Percentiles rank a stretch among this genome's conserved stretches.
phyloP scores from a whole-genome alignment of 2,888 invertebrate species.

The Conchocele bisecta region DNA sequence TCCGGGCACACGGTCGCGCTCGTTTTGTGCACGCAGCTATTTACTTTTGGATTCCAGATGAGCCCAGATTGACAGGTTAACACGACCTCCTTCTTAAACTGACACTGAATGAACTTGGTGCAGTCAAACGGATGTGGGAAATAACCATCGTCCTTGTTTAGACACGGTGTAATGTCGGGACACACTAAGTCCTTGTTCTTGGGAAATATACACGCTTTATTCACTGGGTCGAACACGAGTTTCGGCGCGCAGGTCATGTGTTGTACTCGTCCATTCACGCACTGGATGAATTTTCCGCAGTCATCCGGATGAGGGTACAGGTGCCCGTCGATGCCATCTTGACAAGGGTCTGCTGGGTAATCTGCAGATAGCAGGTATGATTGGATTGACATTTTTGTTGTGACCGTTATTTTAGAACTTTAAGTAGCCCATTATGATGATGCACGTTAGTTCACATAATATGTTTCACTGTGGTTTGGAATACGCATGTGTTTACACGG shows the following conservation, averaged over 20 bases:
- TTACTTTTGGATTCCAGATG: conserved; percentile 63
- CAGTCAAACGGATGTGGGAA: conserved; percentile 71
- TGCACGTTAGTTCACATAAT: no score
- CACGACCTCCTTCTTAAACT: conserved; percentile 58
- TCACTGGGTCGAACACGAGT: conserved; percentile 63
- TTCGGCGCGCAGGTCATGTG: conserved; percentile 58
- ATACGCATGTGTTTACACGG: no score
- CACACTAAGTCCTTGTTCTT: conserved; percentile 59
- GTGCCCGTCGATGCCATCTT: conserved; percentile 36
- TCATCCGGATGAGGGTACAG: conserved; percentile 61
- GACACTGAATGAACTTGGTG: conserved; percentile 70
- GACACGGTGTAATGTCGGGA: conserved; percentile 67
- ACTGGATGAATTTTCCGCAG: conserved; percentile 65
- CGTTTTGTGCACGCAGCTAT: conserved; percentile 62
- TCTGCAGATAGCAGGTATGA: conserved; percentile 55
- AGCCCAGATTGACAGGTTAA: conserved; percentile 58
- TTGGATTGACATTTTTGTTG: neutral
- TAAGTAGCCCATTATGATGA: no score
- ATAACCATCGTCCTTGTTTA: conserved; percentile 63
- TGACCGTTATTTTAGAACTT: no score
- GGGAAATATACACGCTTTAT: conserved; percentile 59
- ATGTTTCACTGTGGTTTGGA: no score
- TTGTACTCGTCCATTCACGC: conserved; percentile 56
- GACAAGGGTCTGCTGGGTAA: conserved; percentile 59
- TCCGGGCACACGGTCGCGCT: conserved; percentile 37